Conservation (phyloP, 2,797 vertebrate genomes). For the Xiphophorus birchmanni region DNA sequence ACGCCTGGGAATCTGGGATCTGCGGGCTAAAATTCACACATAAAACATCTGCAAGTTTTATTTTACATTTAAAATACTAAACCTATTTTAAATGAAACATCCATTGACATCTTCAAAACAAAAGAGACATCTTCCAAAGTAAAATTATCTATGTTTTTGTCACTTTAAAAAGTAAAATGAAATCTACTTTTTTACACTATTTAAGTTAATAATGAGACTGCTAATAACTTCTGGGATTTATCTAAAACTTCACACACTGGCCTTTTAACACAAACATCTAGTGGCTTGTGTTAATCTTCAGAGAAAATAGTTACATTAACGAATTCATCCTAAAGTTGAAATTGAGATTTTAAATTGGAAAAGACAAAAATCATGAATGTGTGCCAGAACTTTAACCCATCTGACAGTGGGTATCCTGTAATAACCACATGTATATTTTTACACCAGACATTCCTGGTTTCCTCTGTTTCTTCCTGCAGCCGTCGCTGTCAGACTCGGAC, state of each 20-base stretch:
- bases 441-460: not conserved
- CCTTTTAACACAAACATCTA: not conserved
- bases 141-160: not conserved
- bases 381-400: not conserved
- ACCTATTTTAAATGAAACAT: not conserved
- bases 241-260: not conserved
- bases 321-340: not conserved
- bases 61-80: not conserved
- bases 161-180: not conserved
- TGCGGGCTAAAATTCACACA: not conserved
- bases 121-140: not conserved
- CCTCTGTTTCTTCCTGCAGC: constrained; percentile 58
- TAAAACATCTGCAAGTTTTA: not conserved
- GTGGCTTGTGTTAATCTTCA: not conserved
- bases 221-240: not conserved
- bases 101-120: not conserved
- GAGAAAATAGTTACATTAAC: not conserved
- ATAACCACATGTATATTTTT: not conserved
- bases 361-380: not conserved
- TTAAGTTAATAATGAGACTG: not conserved
- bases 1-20: not conserved
- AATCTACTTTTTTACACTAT: not conserved
- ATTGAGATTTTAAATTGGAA: not conserved
- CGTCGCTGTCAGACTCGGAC: constrained; percentile 78
- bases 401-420: not conserved